A percentile compares a stretch with the other conserved stretches of the same genome.
Evolutionary conservation across 2,113 vertebrate species (phyloP).

Genomic region (Mungos mungo): DNA sequence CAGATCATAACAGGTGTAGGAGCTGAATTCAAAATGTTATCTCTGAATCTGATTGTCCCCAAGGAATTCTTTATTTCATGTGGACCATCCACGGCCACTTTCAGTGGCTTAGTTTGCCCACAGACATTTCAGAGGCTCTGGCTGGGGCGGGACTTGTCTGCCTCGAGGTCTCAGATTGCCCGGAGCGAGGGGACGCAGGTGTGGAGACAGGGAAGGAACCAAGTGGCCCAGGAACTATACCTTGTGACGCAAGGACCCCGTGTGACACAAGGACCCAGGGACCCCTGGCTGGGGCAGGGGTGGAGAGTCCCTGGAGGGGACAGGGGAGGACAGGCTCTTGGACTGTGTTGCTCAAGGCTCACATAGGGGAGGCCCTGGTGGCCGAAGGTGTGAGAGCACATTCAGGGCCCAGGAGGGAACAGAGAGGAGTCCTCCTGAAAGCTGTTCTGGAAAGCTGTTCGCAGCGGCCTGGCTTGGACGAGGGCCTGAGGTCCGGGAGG

Average conservation of each 20-base stretch:
- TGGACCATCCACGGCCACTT: fast-evolving
- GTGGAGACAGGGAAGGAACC: fast-evolving
- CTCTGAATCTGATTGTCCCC: background rate
- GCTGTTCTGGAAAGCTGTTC: too few species aligned
- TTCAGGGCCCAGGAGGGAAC: background rate
- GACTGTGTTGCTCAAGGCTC: background rate
- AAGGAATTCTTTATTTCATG: too few species aligned
- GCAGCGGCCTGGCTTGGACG: background rate
- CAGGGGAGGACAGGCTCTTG: background rate
- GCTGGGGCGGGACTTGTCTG: fast-evolving
- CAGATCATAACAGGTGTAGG: fast-evolving
- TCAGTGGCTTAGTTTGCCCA: fast-evolving
- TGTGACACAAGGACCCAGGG: background rate
- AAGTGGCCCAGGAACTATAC: background rate
- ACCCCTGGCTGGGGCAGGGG: background rate
- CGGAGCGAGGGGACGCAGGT: fast-evolving
- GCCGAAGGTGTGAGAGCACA: fast-evolving
- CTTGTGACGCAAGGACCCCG: too few species aligned
- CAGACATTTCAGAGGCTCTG: fast-evolving
- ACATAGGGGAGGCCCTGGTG: fast-evolving
- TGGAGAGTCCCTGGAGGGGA: background rate
- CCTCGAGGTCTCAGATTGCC: too few species aligned
- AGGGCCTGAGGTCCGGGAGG: fast-evolving
- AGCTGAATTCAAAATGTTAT: background rate
- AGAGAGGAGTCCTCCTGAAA: fast-evolving